Evolutionary conservation across 2,113 vertebrate genomes (phyloP).

Genomic region (Onychorhynchus coronatus): DNA sequence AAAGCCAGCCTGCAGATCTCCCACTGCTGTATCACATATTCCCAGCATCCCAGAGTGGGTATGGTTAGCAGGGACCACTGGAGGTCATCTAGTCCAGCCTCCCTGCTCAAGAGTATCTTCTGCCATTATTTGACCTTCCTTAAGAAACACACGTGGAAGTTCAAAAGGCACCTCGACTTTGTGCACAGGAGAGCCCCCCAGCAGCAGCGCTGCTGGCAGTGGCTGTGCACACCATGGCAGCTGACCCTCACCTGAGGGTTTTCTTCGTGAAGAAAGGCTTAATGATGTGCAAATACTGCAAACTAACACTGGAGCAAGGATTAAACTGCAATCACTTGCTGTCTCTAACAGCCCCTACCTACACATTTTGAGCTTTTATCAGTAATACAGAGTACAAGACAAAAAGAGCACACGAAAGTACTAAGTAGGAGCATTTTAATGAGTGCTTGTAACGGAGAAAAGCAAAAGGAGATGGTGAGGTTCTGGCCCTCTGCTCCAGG

Average conservation of each 20-base stretch:
- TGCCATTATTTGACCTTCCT: not conserved
- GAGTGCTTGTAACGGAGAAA: not conserved
- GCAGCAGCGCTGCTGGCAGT: not conserved
- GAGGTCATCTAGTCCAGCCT: accelerated
- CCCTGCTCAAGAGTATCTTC: not conserved
- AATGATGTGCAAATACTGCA: not conserved
- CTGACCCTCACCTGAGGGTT: not conserved
- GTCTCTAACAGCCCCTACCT: not conserved
- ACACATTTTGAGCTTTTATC: not conserved
- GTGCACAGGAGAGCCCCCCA: not conserved
- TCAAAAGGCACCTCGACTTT: not conserved
- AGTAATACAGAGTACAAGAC: not conserved
- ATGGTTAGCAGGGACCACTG: not conserved
- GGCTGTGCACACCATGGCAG: not conserved
- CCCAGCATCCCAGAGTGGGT: accelerated
- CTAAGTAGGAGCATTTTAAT: not conserved
- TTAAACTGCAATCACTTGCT: not conserved
- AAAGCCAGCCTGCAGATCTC: not conserved
- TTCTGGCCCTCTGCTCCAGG: not conserved
- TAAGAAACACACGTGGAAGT: accelerated
- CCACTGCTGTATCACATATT: not conserved
- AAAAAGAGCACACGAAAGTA: not conserved
- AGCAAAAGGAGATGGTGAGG: not conserved
- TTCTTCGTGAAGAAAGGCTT: not conserved
- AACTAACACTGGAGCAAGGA: not conserved